Base-by-base conservation (phyloP, 2,113 vertebrate genomes). In the Lanius ludovicianus region DNA sequence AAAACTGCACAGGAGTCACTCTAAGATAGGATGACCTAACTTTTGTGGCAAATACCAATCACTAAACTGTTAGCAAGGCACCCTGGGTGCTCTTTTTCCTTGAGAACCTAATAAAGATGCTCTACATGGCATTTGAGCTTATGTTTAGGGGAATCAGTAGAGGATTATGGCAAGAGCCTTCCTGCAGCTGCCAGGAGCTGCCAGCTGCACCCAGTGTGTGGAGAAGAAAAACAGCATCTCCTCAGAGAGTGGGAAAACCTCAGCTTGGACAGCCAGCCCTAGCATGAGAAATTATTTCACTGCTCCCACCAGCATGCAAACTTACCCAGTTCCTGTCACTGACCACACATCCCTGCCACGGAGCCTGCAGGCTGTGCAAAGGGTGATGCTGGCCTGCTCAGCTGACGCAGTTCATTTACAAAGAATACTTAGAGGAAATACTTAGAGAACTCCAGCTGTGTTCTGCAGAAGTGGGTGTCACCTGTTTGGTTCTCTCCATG, bases 391-490 rank as follows among this genome's bases (percentile, higher is more conserved):
- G 39, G 71, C 44, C 80, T 84, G 77, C 47, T 55, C 37, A 41
- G 93, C 83, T 97, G 95, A 96, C 77, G 95, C 89, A 95, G 74
- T 89, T 92, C 30, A 44, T 62, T 95, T 96, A 87, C 84, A 75
- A 42, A 95, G 95, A 95, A 92, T 28, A 86, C 52, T 82, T 71
- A 78, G 42, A 91, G 93, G 93, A 96, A 95, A 63, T 74, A 41
- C 39, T 95, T 92, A 84, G 50, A 95, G 85, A 81, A 68, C 56
- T 89, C 52, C 65, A 56, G 41, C 49, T 3, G 14, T 60, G 42
- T 95, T 94, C 86, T 95, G 94, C 89, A 95, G 94, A 96, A 95
- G 56, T 92, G 64, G 22, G 47, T 71, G 81, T 84, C 87, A 89
- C 73, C 56, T 71, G 60, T 84, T 93, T 27, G 52, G 65, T 89